phyloP scores from a whole-genome alignment of 2,113 vertebrate genomes.

The Rostratula benghalensis region DNA sequence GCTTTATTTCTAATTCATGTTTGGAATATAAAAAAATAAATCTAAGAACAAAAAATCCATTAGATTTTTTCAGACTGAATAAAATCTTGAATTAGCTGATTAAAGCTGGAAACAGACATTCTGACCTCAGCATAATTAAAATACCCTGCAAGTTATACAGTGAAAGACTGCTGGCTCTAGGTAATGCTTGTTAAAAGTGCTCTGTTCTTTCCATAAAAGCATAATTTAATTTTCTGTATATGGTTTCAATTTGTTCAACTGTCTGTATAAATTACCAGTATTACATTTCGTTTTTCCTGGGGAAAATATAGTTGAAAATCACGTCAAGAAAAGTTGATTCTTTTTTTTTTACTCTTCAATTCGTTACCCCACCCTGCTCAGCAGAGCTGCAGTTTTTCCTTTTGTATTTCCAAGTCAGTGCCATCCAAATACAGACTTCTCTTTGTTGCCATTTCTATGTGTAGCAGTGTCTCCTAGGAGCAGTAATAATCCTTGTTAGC shows the following conservation, averaged over 20 bases:
- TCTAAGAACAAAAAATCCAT: background rate
- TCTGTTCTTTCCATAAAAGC: conserved; percentile 66
- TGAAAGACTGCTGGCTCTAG: conserved; percentile 37
- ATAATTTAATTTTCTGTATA: conserved; percentile 52
- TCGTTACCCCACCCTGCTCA: conserved; percentile 38
- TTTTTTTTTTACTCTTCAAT: conserved; percentile 42
- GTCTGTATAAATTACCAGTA: conserved; percentile 58
- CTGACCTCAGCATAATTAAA: conserved; percentile 59
- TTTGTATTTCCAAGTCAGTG: conserved; percentile 60
- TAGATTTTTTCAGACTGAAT: background rate
- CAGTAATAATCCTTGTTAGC: background rate
- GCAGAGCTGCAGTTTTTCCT: conserved; percentile 55
- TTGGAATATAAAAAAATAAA: background rate
- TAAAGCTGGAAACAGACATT: conserved; percentile 43
- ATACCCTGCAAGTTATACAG: conserved; percentile 29
- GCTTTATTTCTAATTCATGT: background rate
- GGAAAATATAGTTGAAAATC: conserved; percentile 60
- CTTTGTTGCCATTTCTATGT: conserved; percentile 28
- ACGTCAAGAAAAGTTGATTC: background rate
- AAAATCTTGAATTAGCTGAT: conserved; percentile 18
- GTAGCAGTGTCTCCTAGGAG: background rate
- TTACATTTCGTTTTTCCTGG: conserved; percentile 45
- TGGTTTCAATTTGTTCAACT: conserved; percentile 68
- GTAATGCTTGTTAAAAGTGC: conserved; percentile 44
- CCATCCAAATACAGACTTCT: conserved; percentile 37